Base-by-base conservation (phyloP, 1,140 invertebrate species). In the Adelges cooleyi region DNA sequence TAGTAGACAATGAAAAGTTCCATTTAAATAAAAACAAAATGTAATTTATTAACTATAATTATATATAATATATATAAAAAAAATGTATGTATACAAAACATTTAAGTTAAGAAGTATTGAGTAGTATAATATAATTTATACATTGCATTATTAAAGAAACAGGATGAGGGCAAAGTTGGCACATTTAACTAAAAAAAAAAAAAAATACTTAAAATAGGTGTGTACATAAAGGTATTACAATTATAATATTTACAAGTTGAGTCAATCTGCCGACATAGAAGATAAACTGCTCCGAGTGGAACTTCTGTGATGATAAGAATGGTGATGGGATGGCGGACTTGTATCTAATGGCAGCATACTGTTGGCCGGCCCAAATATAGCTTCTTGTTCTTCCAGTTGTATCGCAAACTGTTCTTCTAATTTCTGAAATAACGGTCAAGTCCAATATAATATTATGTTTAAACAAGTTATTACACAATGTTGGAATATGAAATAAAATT, bases 371-470 rank as follows among this genome's bases (percentile, higher is more conserved):
- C 80, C 80, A 69, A 82, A 91, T 70, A 90, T 83, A 53, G 83
- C 79, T 74, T 91, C 87, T 75, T 92, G 89, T 70, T 92, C 89
- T 71, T 89, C 87, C 67, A 88, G 75, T 73, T 93, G 88, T 67
- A 83, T 78, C 56, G 80, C 80, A 74, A 93, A 92, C 71, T 89
- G 86, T 72, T 92, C 89, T 76, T 93, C 90, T 70, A 93, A 74
- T 78, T 82, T 85, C 89, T 92, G 77, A 20, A 80, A 75, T 59
- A 67, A 33, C 11, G 11, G 11, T 33, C 11, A n/a, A n/a, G n/a
- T n/a, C n/a, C n/a, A n/a, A n/a, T n/a, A n/a, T n/a, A n/a, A n/a
- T n/a, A n/a, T n/a, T n/a, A n/a, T n/a, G n/a, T n/a, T n/a, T n/a
- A n/a, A n/a, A n/a, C n/a, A n/a, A n/a, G n/a, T n/a, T n/a, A n/a